phyloP scores from a whole-genome alignment of 2,113 vertebrate species.

The Toxotes jaculatrix region DNA sequence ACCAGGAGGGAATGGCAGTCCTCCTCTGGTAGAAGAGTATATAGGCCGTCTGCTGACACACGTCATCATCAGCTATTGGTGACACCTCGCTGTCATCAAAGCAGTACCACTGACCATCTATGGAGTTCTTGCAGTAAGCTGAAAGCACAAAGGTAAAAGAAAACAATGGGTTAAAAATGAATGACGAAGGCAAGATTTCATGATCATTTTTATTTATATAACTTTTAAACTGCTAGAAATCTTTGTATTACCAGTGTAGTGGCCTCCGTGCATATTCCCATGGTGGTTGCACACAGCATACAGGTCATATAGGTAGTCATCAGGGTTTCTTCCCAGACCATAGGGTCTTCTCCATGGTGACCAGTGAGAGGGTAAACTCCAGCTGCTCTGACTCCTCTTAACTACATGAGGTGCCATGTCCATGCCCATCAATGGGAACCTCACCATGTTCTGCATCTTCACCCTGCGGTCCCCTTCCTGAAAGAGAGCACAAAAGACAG shows the following conservation, averaged over 20 bases:
- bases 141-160: background rate
- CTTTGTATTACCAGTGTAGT: slow-evolving; percentile 90
- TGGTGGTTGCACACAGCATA: slow-evolving; percentile 99
- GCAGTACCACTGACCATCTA: slow-evolving; percentile 99
- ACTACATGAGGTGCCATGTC: slow-evolving; percentile 99
- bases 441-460: slow-evolving; percentile 98
- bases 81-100: slow-evolving; percentile 98
- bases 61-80: slow-evolving; percentile 90
- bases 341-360: slow-evolving; percentile 97
- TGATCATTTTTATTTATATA: too few species aligned
- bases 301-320: slow-evolving; percentile 97
- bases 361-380: slow-evolving; percentile 98
- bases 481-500: background rate
- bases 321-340: slow-evolving; percentile 93
- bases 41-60: slow-evolving; percentile 95
- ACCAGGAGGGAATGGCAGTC: slow-evolving; percentile 95
- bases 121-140: slow-evolving; percentile 92
- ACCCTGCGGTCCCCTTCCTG: slow-evolving; percentile 95
- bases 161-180: background rate
- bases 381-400: slow-evolving; percentile 98
- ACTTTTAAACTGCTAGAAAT: background rate
- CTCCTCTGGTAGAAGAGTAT: slow-evolving; percentile 98
- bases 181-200: background rate
- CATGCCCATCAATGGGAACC: slow-evolving; percentile 93
- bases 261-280: slow-evolving; percentile 98